Conservation (phyloP, 1,140 invertebrate genomes). For the Polypedilum vanderplanki region DNA sequence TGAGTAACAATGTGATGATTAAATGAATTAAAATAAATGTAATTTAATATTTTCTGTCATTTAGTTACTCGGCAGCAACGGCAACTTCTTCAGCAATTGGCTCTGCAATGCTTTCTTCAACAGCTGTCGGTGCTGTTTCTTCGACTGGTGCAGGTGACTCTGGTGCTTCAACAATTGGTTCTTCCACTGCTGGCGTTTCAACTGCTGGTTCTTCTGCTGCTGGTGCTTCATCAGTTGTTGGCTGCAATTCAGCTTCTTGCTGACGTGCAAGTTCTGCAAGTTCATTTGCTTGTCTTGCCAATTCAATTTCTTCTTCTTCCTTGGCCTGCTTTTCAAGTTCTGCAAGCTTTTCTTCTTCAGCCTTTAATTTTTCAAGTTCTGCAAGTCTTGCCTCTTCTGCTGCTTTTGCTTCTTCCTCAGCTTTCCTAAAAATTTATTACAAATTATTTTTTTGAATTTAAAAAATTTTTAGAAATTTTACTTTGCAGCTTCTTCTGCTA, state of each 20-base stretch:
- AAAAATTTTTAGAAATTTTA: not conserved
- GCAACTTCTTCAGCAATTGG: conserved; percentile 36
- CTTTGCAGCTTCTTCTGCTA: conserved; percentile 46
- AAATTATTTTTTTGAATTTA: not conserved
- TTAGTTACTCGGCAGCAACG: not conserved
- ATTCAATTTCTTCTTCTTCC: conserved; percentile 53
- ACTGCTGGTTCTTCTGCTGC: conserved; percentile 27
- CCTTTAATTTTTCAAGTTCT: conserved; percentile 46
- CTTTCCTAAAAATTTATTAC: conserved; percentile 8
- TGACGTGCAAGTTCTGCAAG: conserved; percentile 52
- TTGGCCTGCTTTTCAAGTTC: conserved; percentile 50
- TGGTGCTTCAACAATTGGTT: conserved; percentile 31
- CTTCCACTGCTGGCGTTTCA: conserved; percentile 20
- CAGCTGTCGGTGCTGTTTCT: conserved; percentile 38
- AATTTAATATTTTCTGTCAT: too few relatives aligned
- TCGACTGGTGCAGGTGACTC: conserved; percentile 34
- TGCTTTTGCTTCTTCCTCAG: conserved; percentile 44
- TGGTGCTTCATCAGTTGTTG: not conserved
- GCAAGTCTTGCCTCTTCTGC: conserved; percentile 46
- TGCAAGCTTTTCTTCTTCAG: conserved; percentile 48
- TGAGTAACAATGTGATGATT: too few relatives aligned
- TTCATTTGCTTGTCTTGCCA: conserved; percentile 51
- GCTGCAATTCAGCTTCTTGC: conserved; percentile 44
- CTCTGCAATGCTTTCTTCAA: conserved; percentile 37
- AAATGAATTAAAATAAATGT: too few relatives aligned